Evolutionary conservation across 2,797 vertebrate species (phyloP).

Genomic region (Melanotaenia parkinsoni): DNA sequence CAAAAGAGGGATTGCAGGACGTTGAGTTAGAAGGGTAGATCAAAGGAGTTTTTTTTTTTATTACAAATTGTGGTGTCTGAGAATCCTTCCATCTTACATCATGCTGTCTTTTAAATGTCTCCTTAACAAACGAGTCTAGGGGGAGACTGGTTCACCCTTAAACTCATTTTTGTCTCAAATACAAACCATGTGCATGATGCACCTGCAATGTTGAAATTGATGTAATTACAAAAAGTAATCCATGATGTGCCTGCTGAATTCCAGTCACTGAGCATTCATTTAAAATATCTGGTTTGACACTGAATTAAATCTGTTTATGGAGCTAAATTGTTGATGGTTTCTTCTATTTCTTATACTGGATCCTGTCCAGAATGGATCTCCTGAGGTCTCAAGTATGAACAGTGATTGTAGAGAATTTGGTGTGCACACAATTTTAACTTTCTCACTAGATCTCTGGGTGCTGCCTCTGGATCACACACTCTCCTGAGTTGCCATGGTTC

Average conservation of each 20-base stretch:
- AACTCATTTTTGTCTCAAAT: slow-evolving; percentile 17
- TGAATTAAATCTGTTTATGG: not conserved
- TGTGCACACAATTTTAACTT: not conserved
- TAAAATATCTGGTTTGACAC: not conserved
- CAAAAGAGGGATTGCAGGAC: slow-evolving; percentile 43
- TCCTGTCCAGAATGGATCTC: not conserved
- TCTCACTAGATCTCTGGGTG: too few species aligned
- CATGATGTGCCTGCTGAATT: not conserved
- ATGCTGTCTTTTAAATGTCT: slow-evolving; percentile 38
- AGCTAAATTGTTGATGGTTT: not conserved
- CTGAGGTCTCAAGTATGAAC: not conserved
- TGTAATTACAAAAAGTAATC: not conserved
- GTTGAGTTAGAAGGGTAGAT: slow-evolving; percentile 47
- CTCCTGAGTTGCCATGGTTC: slow-evolving; percentile 34
- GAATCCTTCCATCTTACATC: slow-evolving; percentile 55
- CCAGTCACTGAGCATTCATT: not conserved
- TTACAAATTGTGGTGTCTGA: slow-evolving; percentile 36
- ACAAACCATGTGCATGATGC: not conserved
- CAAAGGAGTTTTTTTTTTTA: slow-evolving; percentile 30
- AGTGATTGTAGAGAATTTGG: not conserved
- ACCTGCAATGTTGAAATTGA: not conserved
- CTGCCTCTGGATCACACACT: slow-evolving; percentile 11
- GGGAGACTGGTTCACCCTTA: slow-evolving; percentile 1
- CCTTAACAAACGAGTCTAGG: slow-evolving; percentile 24
- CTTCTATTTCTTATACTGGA: not conserved